Base-by-base conservation (phyloP, 1,140 invertebrate genomes). In the Microvelia longipes region DNA sequence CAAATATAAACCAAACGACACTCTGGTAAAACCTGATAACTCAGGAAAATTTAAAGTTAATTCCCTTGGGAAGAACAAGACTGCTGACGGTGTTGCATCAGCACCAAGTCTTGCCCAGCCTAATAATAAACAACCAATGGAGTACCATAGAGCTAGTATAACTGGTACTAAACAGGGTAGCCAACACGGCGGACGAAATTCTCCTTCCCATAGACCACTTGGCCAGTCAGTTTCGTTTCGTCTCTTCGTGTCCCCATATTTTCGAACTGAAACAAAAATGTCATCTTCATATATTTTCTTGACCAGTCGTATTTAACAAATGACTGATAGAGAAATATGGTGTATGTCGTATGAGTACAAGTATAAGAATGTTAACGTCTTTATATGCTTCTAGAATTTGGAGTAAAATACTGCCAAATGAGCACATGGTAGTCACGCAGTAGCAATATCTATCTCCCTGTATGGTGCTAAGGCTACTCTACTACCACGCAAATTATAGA, bases 211-310 rank as follows among this genome's bases (percentile, higher is more conserved):
- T 11, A 65, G n/a, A n/a, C 63, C 63, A 5, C 63, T 5, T 65
- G 63, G 65, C 65, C 65, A 24, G 11, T 65, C 26, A 11, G 26
- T 24, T 24, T 27, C 63, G 24, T 11, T 27, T 11, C 63, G n/a
- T 11, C 2, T 5, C 24, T 65, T 65, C 2, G n/a, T 13, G 11
- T 65, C 63, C 24, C 63, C 63, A 24, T 65, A 24, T 65, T 28
- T 28, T 28, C 25, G 2, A 66, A 66, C 65, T 66, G 65, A n/a
- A n/a, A n/a, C 65, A 26, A 66, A 66, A 66, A 66, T 25, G 28
- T 66, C 26, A 65, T 50, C 35, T 19, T 19, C 5, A 27, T 28
- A 70, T 35, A 29, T n/a, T n/a, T n/a, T n/a, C n/a, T n/a, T n/a
- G n/a, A n/a, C n/a, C n/a, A n/a, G n/a, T n/a, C n/a, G n/a, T n/a